Percentiles rank a stretch among this genome's conserved stretches.
phyloP scores from a whole-genome alignment of 2,113 vertebrate species.

The Perognathus longimembris region DNA sequence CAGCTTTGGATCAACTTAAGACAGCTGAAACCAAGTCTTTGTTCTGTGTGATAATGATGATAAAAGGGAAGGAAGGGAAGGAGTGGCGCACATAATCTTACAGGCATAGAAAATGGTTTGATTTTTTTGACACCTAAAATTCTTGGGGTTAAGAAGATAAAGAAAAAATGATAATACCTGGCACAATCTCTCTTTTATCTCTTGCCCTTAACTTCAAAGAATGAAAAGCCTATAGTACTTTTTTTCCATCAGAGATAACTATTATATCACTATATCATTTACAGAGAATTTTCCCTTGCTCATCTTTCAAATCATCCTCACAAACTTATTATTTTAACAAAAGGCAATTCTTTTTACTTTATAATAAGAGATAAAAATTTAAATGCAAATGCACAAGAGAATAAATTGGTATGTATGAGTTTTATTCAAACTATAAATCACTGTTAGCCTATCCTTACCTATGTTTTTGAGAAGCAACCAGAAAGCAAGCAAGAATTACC shows the following conservation, averaged over 20 bases:
- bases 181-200: constrained; percentile 25
- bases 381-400: constrained; percentile 37
- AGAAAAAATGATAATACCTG: constrained; percentile 1
- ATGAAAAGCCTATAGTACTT: neutral
- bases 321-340: neutral
- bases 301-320: constrained; percentile 23
- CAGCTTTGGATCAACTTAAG: neutral
- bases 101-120: neutral
- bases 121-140: constrained; percentile 2
- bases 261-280: neutral
- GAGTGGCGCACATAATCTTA: neutral
- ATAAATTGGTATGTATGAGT: neutral
- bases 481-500: neutral
- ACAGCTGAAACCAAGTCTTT: neutral
- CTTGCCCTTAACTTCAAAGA: constrained; percentile 18
- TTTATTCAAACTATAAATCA: constrained; percentile 5
- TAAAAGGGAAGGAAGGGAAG: neutral
- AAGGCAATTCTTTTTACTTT: neutral
- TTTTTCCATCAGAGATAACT: constrained; percentile 23
- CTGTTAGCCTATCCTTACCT: neutral
- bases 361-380: constrained; percentile 40
- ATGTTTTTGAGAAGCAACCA: neutral
- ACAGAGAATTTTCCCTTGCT: constrained; percentile 6
- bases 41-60: neutral
- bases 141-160: constrained; percentile 50